Evolutionary conservation across 2,797 vertebrate species (phyloP).

Genomic region (Catostomus latipinnis): DNA sequence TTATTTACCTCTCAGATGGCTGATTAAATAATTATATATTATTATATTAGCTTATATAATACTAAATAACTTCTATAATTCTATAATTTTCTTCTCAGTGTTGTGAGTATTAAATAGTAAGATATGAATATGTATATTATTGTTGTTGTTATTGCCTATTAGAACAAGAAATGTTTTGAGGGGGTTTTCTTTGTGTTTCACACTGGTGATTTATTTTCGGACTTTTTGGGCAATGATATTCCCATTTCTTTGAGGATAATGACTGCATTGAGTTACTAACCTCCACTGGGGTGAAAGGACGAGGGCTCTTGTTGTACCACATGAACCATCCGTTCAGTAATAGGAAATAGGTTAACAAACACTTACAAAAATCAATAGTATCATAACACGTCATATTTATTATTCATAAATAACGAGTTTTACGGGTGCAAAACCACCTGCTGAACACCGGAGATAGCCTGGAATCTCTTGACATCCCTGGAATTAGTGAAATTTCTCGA

Average conservation of each 20-base stretch:
- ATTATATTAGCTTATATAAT: too few relatives aligned
- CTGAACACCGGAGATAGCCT: constrained; percentile 58
- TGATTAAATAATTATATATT: too few relatives aligned
- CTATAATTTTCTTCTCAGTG: too few relatives aligned
- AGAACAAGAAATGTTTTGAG: too few relatives aligned
- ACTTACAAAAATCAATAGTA: constrained; percentile 79
- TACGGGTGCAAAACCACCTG: constrained; percentile 72
- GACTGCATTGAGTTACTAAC: constrained; percentile 43
- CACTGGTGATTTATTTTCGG: too few relatives aligned
- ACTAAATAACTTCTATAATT: too few relatives aligned
- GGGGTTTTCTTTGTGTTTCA: too few relatives aligned
- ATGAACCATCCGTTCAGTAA: constrained; percentile 46
- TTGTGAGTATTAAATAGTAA: too few relatives aligned
- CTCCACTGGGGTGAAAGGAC: constrained; percentile 51
- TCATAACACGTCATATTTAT: constrained; percentile 82
- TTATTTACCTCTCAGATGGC: too few relatives aligned
- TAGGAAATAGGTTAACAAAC: constrained; percentile 76
- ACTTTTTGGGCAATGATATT: neutral
- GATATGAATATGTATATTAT: too few relatives aligned
- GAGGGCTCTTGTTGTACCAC: constrained; percentile 68
- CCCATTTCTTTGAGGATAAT: neutral
- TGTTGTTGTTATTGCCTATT: too few relatives aligned
- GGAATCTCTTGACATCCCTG: constrained; percentile 25
- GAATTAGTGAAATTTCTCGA: too few relatives aligned
- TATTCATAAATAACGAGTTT: constrained; percentile 81